These are phyloP conservation scores for Catharus ustulatus DNA, from an alignment of 2,797 vertebrate genomes.

Conservation along the genomic window DNA sequence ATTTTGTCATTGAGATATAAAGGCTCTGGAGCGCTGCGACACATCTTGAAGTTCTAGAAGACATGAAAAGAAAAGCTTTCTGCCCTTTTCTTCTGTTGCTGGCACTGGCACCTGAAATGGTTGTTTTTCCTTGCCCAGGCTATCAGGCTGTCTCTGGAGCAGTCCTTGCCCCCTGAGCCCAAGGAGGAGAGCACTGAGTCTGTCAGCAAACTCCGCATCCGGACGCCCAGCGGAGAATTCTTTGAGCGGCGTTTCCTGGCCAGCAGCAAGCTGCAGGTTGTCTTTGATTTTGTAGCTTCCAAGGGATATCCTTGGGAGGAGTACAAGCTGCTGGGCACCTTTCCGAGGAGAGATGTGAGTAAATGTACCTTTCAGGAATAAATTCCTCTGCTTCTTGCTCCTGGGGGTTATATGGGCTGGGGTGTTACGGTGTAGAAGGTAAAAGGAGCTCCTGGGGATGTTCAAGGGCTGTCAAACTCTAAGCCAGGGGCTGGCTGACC, in stretches of 20 bases:
- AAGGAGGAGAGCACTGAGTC: conserved; percentile 88
- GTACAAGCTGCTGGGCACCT: conserved; percentile 98
- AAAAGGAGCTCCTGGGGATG: not conserved
- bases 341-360: conserved; percentile 99
- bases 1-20: conserved; percentile 62
- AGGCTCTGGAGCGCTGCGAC: conserved; percentile 22
- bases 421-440: not conserved
- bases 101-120: conserved; percentile 2
- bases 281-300: conserved; percentile 98
- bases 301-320: conserved; percentile 95
- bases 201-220: conserved; percentile 94
- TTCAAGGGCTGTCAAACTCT: not conserved
- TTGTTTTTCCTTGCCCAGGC: conserved; percentile 82
- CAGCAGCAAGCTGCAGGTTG: conserved; percentile 93
- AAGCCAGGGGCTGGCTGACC: not conserved
- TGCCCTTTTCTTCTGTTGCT: not conserved
- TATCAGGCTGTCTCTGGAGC: conserved; percentile 94
- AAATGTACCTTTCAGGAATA: not conserved
- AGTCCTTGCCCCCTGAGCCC: conserved; percentile 91
- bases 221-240: conserved; percentile 95
- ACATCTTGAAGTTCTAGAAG: conserved; percentile 38
- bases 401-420: not conserved
- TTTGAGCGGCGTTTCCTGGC: conserved; percentile 95
- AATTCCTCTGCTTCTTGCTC: not conserved
- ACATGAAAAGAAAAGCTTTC: not conserved